phyloP scores from a whole-genome alignment of 2,888 invertebrate species.

The Criorhina ranunculi region DNA sequence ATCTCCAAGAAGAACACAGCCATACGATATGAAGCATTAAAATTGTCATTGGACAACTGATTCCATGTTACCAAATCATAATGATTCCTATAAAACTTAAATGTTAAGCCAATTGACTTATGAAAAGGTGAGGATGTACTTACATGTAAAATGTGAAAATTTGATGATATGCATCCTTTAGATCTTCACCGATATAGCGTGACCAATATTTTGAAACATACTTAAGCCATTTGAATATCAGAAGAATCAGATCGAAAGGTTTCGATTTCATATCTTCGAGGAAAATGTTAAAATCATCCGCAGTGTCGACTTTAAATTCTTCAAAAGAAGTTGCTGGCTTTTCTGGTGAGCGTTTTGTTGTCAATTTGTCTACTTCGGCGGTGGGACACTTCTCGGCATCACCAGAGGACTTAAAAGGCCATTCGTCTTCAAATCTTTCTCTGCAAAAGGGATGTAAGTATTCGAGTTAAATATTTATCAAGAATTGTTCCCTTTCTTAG shows the following conservation, averaged over 20 bases:
- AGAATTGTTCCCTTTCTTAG: too few relatives aligned
- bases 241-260: constrained; percentile 78
- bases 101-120: background rate
- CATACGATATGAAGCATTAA: constrained; percentile 78
- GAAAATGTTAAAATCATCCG: constrained; percentile 78
- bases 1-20: constrained; percentile 80
- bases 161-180: constrained; percentile 78
- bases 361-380: constrained; percentile 31
- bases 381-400: constrained; percentile 36
- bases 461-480: background rate
- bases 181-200: constrained; percentile 77
- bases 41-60: constrained; percentile 78
- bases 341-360: constrained; percentile 9
- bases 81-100: constrained; percentile 76
- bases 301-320: constrained; percentile 78
- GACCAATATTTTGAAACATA: constrained; percentile 79
- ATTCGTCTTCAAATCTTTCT: constrained; percentile 78
- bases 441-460: constrained; percentile 68
- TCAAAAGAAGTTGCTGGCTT: constrained; percentile 54
- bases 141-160: constrained; percentile 79
- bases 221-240: constrained; percentile 80
- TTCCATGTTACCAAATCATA: constrained; percentile 79
- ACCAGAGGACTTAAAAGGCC: constrained; percentile 77
- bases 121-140: constrained; percentile 27
- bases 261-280: constrained; percentile 73